Percentiles rank a stretch among this genome's conserved stretches.
These are phyloP conservation scores for Psilopogon haemacephalus DNA, from an alignment of 2,113 vertebrate genomes.

Conservation along the genomic window DNA sequence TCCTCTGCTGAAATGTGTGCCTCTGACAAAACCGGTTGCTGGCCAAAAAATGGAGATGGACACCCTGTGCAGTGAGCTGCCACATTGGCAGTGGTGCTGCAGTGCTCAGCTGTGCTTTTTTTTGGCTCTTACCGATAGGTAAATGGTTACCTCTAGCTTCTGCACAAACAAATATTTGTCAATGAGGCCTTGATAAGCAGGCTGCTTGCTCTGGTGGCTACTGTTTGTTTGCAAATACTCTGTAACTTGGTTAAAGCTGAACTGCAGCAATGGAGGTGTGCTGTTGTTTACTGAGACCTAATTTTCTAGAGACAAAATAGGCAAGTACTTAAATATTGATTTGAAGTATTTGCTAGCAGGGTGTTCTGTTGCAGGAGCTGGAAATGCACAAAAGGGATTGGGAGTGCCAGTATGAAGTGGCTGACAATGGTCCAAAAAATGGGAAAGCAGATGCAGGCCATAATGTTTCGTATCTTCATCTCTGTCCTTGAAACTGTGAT, in stretches of 20 bases:
- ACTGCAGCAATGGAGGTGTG: not conserved
- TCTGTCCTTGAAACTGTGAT: not conserved
- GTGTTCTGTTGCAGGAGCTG: not conserved
- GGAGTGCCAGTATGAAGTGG: not conserved
- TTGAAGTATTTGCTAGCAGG: not conserved
- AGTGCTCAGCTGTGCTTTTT: rapidly evolving
- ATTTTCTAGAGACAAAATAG: not conserved
- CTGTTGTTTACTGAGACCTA: rapidly evolving
- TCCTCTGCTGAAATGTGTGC: not conserved
- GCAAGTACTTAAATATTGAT: not conserved
- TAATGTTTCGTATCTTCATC: not conserved
- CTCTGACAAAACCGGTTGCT: not conserved
- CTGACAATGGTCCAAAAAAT: not conserved
- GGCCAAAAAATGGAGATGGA: not conserved
- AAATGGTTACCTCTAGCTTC: not conserved
- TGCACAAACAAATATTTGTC: not conserved
- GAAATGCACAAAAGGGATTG: not conserved
- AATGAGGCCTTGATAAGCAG: not conserved
- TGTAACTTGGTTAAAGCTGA: not conserved
- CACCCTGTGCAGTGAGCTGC: not conserved
- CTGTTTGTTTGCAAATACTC: not conserved
- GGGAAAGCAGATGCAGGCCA: not conserved
- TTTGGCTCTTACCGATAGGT: not conserved
- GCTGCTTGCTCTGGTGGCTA: not conserved
- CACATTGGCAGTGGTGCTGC: not conserved